These are phyloP conservation scores for Buceros bicornis DNA, from an alignment of 2,797 vertebrate species.

Conservation along the genomic window DNA sequence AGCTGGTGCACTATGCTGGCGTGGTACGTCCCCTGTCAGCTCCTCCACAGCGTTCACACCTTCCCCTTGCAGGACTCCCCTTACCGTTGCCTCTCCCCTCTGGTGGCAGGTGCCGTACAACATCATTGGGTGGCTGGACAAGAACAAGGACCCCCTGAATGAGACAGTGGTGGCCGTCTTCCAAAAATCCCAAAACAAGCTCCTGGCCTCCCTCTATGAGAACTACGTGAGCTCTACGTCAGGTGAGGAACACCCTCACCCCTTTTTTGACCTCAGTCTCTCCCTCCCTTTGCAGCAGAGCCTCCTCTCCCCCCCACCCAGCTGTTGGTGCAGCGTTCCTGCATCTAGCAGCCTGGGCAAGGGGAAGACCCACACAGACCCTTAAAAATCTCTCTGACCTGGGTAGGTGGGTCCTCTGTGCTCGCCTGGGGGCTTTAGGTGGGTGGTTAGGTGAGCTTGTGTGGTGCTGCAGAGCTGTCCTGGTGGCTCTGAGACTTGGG, in stretches of 20 bases:
- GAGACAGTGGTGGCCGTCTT: constrained; percentile 91
- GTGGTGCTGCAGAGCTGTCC: not conserved
- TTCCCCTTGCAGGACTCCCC: not conserved
- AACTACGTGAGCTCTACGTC: constrained; percentile 87
- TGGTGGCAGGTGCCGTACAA: constrained; percentile 90
- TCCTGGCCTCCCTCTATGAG: constrained; percentile 89
- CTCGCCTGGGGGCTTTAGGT: not conserved
- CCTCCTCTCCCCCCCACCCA: not conserved
- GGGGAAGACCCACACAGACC: not conserved
- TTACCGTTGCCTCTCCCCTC: not conserved
- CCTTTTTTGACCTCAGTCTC: rapidly evolving
- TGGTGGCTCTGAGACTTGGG: not conserved
- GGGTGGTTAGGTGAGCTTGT: not conserved
- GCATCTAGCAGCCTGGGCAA: not conserved
- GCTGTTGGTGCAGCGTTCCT: not conserved
- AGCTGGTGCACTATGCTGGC: constrained; percentile 92
- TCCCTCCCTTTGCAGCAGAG: not conserved
- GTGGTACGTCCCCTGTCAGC: constrained; percentile 84
- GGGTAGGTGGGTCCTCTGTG: not conserved
- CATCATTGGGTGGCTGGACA: constrained; percentile 92
- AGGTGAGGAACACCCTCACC: constrained; percentile 72
- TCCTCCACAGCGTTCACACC: not conserved
- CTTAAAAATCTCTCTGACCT: not conserved
- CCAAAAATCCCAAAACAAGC: constrained; percentile 92
- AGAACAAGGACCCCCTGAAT: constrained; percentile 94